A percentile compares a stretch with the other conserved stretches of the same genome.
Conservation (phyloP, 2,797 vertebrate species). For the Molothrus ater region DNA sequence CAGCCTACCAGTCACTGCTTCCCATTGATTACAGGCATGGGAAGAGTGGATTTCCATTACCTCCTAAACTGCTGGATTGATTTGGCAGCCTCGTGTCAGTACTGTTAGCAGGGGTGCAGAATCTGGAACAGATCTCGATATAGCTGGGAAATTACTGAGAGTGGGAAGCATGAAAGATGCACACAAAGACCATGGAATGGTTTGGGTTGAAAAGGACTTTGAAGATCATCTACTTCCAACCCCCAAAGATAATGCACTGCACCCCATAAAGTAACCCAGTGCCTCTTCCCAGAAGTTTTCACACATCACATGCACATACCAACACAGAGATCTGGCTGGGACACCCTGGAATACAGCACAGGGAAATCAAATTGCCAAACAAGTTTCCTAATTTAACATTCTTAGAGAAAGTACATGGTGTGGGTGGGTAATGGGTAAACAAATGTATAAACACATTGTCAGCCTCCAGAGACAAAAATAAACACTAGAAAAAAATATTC, state of each 20-base stretch:
- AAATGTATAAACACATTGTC: slow-evolving; percentile 1
- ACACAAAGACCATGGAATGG: background rate
- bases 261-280: background rate
- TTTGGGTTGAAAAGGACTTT: background rate
- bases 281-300: background rate
- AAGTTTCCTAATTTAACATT: slow-evolving; percentile 8
- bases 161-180: background rate
- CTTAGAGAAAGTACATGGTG: background rate
- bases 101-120: background rate
- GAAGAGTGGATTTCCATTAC: slow-evolving; percentile 29
- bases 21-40: background rate
- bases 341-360: background rate
- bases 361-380: background rate
- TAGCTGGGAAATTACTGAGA: background rate
- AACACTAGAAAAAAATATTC: background rate
- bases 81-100: background rate
- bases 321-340: background rate
- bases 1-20: background rate
- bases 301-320: background rate
- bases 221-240: background rate
- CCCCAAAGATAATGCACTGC: background rate
- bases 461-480: slow-evolving; percentile 27
- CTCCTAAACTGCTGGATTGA: background rate
- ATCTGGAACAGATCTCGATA: background rate
- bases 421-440: slow-evolving; percentile 20